Conservation (phyloP, 2,797 vertebrate genomes). For the Lophius americanus region DNA sequence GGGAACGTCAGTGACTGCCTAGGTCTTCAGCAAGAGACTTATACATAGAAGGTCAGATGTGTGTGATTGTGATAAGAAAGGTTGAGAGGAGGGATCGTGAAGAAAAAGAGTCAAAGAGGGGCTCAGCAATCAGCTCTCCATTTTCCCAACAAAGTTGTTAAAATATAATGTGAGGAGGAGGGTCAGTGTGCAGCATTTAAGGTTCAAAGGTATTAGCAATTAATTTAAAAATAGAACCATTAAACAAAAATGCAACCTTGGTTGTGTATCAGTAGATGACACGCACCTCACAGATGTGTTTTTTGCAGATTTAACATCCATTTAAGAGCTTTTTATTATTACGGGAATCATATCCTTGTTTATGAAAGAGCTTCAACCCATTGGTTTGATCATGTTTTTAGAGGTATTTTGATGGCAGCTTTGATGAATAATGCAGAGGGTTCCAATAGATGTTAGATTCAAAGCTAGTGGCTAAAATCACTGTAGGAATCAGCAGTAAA, state of each 20-base stretch:
- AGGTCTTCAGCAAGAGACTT: slow-evolving; percentile 30
- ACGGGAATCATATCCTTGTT: slow-evolving; percentile 56
- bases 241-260: background rate
- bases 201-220: background rate
- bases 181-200: slow-evolving; percentile 5
- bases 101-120: slow-evolving; percentile 3
- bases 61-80: slow-evolving; percentile 25
- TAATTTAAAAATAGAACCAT: slow-evolving; percentile 14
- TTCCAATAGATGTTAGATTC: slow-evolving; percentile 36
- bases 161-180: slow-evolving; percentile 12
- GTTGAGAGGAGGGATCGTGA: background rate
- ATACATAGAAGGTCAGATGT: slow-evolving; percentile 37
- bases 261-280: slow-evolving; percentile 17
- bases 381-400: slow-evolving; percentile 41
- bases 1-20: slow-evolving; percentile 30
- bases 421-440: slow-evolving; percentile 58
- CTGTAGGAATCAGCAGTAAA: slow-evolving; percentile 28
- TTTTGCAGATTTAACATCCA: slow-evolving; percentile 42
- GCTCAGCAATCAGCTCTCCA: slow-evolving; percentile 17
- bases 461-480: slow-evolving; percentile 15
- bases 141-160: slow-evolving; percentile 10
- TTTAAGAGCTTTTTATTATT: slow-evolving; percentile 53
- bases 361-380: slow-evolving; percentile 47
- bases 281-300: slow-evolving; percentile 10
- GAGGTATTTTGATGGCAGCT: slow-evolving; percentile 36